These are phyloP conservation scores for Desmodus rotundus DNA, from an alignment of 2,113 vertebrate species.

Conservation along the genomic window DNA sequence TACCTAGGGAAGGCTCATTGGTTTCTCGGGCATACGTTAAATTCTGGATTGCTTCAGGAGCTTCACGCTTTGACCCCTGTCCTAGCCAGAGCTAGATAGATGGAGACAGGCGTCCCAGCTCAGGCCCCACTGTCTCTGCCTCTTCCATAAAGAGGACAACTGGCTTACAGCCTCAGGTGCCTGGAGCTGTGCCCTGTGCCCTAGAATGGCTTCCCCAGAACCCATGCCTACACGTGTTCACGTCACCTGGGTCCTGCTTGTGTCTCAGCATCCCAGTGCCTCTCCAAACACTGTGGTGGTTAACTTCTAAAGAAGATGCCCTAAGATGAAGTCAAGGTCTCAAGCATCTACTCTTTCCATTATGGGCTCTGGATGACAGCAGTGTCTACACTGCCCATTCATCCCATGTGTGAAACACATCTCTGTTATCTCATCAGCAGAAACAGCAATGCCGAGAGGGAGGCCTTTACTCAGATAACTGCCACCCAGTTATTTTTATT, in stretches of 20 bases:
- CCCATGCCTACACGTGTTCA: background rate
- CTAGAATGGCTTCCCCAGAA: background rate
- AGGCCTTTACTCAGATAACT: background rate
- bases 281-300: background rate
- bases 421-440: background rate
- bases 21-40: background rate
- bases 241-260: too few relatives aligned
- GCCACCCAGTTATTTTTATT: background rate
- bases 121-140: background rate
- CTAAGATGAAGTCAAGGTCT: background rate
- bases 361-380: background rate
- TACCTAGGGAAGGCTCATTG: conserved; percentile 24
- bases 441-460: background rate
- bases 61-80: background rate
- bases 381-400: background rate
- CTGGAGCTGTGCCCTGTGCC: background rate
- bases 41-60: background rate
- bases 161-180: background rate
- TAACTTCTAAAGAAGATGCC: background rate
- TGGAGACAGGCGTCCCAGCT: background rate
- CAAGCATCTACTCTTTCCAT: background rate
- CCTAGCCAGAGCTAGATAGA: background rate
- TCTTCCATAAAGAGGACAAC: background rate
- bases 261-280: background rate
- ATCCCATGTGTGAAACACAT: background rate